Evolutionary conservation across 2,797 vertebrate species (phyloP).

Genomic region (Myotis pilosus): DNA sequence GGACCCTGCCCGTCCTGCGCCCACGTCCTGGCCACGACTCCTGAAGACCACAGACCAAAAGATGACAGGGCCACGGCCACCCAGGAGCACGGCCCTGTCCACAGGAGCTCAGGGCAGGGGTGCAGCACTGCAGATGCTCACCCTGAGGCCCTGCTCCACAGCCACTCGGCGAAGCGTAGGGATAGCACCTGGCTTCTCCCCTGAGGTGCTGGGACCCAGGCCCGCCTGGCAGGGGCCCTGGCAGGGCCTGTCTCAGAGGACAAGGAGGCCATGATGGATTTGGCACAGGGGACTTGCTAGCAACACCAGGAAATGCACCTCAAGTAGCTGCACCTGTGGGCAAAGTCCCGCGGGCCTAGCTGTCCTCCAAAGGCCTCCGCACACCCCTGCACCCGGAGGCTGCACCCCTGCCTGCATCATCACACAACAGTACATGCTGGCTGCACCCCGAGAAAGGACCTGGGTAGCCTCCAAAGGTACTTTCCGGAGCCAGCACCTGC

Average conservation of each 20-base stretch:
- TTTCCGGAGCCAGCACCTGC: neutral
- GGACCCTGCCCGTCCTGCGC: neutral
- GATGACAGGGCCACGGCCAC: fast-evolving
- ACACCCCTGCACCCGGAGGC: neutral
- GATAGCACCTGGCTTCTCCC: neutral
- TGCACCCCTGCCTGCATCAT: fast-evolving
- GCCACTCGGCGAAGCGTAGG: neutral
- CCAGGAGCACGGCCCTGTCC: neutral
- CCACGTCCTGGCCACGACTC: neutral
- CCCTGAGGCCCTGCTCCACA: neutral
- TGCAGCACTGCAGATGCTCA: neutral
- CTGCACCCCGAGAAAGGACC: neutral
- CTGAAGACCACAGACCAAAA: neutral
- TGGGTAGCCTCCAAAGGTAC: neutral
- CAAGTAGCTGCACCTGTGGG: neutral
- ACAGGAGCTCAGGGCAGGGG: neutral
- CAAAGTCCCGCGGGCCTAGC: neutral
- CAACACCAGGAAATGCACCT: neutral
- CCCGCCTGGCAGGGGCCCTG: neutral
- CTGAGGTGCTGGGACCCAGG: neutral
- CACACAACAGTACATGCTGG: neutral
- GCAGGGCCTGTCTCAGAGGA: neutral
- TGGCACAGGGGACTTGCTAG: neutral
- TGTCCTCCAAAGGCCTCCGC: too few relatives aligned
- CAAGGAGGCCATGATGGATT: fast-evolving